Percentiles rank a stretch among this genome's conserved stretches.
phyloP scores from a whole-genome alignment of 1,140 invertebrate genomes.

The Triops longicaudatus region DNA sequence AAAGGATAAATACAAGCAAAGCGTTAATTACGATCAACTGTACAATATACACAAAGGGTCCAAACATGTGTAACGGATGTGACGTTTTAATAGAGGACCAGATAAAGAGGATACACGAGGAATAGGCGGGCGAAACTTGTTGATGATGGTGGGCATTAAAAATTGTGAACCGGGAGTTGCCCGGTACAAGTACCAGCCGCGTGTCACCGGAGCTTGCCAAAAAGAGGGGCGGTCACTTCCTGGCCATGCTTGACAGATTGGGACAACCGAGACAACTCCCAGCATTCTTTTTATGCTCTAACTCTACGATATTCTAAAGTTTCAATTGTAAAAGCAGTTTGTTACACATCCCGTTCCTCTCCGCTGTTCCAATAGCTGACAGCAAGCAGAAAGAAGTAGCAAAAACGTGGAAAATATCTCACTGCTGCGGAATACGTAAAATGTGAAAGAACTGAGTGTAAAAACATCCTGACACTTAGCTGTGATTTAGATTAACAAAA shows the following conservation, averaged over 20 bases:
- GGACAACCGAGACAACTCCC: conserved; percentile 12
- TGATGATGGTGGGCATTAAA: background rate
- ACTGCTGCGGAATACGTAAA: too few relatives aligned
- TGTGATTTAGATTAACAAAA: background rate
- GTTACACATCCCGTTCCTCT: background rate
- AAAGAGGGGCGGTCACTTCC: conserved; percentile 12
- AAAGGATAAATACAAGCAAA: background rate
- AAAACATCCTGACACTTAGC: background rate
- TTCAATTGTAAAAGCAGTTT: background rate
- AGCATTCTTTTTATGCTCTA: background rate
- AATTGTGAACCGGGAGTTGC: background rate
- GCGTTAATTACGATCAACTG: too few relatives aligned
- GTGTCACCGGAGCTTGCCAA: background rate
- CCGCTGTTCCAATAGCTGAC: too few relatives aligned
- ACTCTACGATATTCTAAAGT: background rate
- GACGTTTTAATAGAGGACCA: background rate
- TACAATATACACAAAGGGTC: background rate
- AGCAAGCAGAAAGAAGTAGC: too few relatives aligned
- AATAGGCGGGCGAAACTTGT: background rate
- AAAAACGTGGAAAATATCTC: too few relatives aligned
- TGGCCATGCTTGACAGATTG: conserved; percentile 9
- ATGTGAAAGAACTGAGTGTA: background rate
- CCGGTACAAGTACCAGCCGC: background rate
- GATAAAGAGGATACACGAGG: too few relatives aligned
- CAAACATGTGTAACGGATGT: background rate